Evolutionary conservation across 2,797 vertebrate species (phyloP).

Genomic region (Enoplosus armatus): DNA sequence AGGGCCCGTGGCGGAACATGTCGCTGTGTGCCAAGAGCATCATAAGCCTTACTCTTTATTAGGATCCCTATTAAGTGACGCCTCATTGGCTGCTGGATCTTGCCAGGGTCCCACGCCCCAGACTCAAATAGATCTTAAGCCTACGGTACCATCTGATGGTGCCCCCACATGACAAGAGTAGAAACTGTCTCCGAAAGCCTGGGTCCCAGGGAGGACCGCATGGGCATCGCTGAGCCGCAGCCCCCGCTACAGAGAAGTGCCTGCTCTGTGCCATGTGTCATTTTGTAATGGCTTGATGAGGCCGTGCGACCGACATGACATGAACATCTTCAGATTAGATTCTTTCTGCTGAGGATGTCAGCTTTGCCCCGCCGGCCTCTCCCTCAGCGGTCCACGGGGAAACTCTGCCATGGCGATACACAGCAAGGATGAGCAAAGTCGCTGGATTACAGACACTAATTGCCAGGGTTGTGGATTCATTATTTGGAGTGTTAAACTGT

Average conservation of each 20-base stretch:
- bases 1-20: slow-evolving; percentile 9
- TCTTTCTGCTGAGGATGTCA: slow-evolving; percentile 20
- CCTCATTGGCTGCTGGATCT: slow-evolving; percentile 33
- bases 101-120: slow-evolving; percentile 4
- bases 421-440: neutral
- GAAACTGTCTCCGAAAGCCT: slow-evolving; percentile 22
- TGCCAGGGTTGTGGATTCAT: neutral
- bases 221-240: neutral
- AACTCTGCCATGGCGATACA: slow-evolving; percentile 28
- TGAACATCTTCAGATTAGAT: slow-evolving; percentile 28
- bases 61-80: slow-evolving; percentile 29
- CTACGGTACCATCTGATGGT: slow-evolving; percentile 22
- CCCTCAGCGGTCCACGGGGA: neutral
- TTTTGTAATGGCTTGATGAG: slow-evolving; percentile 16
- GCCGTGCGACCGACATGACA: slow-evolving; percentile 5
- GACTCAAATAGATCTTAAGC: slow-evolving; percentile 46
- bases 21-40: slow-evolving; percentile 20
- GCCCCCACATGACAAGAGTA: slow-evolving; percentile 12
- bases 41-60: slow-evolving; percentile 25
- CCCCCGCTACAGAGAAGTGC: neutral
- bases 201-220: neutral
- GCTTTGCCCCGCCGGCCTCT: slow-evolving; percentile 9
- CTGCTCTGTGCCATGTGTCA: slow-evolving; percentile 6
- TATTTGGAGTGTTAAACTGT: slow-evolving; percentile 10
- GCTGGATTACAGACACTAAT: neutral